Base-by-base conservation (phyloP, 1,140 invertebrate species). In the Drosophila bifasciata region DNA sequence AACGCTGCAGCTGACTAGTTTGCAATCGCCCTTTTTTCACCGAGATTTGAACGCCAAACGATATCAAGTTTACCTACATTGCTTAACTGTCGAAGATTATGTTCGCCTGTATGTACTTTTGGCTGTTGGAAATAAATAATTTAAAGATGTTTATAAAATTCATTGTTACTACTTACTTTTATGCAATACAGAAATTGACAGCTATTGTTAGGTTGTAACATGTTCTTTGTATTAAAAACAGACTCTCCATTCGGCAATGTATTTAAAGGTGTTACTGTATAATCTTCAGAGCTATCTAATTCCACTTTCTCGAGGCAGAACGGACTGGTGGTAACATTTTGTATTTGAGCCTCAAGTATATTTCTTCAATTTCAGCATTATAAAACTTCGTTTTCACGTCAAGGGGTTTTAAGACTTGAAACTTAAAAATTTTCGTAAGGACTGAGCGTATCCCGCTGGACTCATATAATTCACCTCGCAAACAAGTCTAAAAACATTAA, bases 331-430 rank as follows among this genome's bases (percentile, higher is more conserved):
- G 89, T 91, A 11, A 90, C 89, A 23, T 91, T 91, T 70, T 91
- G 89, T 7, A 91, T 90, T 55, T 99, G 97, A 5, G 98, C 98
- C 93, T 99, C 71, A 99, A 92, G 92, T 97, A 99, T 5, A 99
- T 97, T 93, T 99, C 98, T 94, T 98, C 97, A 64, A 96, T 97
- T 94, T 99, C 98, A 15, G 97, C 96, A 94, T 98, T 98, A 90
- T 98, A 99, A 92, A 99, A 99, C 91, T 99, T 99, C 3, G 98
- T 99, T 93, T 99, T 98, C 0, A 99, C 98, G 94, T 99, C 98
- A 11, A 99, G 92, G 43, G 98, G 98, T 91, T 99, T 99, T 63
- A 98, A 94, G 0, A 99, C 98, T 94, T 99, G 97, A 93, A 99
- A 99, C 93, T 99, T 99, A 91, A 99, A 92, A 98, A 99, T 92